A percentile compares a stretch with the other conserved stretches of the same genome.
These are phyloP conservation scores for Heliconius erato DNA, from an alignment of 2,888 invertebrate genomes.

Conservation along the genomic window DNA sequence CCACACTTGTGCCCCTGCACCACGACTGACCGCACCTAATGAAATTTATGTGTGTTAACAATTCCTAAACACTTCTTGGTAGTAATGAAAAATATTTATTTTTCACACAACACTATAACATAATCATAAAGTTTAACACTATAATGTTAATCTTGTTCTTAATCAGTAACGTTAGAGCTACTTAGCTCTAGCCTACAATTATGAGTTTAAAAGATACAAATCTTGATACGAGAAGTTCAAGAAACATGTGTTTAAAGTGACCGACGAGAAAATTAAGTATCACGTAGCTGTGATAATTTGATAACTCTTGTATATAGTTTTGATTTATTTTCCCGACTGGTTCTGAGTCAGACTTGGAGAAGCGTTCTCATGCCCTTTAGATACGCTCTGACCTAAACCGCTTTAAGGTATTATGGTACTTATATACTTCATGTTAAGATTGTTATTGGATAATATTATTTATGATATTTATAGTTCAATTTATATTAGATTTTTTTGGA, in stretches of 20 bases:
- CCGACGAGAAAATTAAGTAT: constrained; percentile 82
- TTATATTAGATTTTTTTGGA: constrained; percentile 12
- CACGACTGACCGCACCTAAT: too few relatives aligned
- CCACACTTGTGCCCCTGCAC: too few relatives aligned
- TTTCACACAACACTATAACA: not conserved
- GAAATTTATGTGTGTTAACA: too few relatives aligned
- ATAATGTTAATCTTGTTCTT: constrained; percentile 40
- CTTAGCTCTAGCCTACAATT: constrained; percentile 80
- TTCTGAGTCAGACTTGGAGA: constrained; percentile 67
- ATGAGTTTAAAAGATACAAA: constrained; percentile 69
- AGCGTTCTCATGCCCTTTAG: constrained; percentile 74
- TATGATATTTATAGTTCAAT: not conserved
- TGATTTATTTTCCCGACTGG: constrained; percentile 81
- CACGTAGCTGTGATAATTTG: constrained; percentile 85
- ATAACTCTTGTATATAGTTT: constrained; percentile 74
- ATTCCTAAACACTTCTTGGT: too few relatives aligned
- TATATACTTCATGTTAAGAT: not conserved
- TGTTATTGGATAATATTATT: not conserved
- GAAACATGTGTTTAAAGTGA: constrained; percentile 82
- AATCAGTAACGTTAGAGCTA: constrained; percentile 56
- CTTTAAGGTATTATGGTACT: constrained; percentile 21
- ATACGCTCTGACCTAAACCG: constrained; percentile 46
- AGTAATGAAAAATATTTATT: not conserved
- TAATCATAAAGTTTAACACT: constrained; percentile 18
- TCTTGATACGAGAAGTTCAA: constrained; percentile 72